These are phyloP conservation scores for Teleiodes luculella DNA, from an alignment of 2,888 invertebrate species.

Conservation along the genomic window DNA sequence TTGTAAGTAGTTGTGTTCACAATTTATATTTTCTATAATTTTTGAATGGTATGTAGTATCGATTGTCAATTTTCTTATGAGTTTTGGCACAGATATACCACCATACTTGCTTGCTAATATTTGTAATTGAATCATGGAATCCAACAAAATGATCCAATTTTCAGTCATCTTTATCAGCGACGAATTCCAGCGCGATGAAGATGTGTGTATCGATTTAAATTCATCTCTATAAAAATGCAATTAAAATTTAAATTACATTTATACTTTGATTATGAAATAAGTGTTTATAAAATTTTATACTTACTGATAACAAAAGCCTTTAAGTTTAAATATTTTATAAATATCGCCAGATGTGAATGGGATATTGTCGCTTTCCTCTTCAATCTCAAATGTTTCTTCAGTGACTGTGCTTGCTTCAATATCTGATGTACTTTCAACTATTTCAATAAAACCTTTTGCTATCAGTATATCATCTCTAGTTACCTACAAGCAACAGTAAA, in stretches of 20 bases:
- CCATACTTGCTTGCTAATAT: not conserved
- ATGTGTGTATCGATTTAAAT: not conserved
- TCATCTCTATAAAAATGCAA: not conserved
- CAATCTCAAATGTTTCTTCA: not conserved
- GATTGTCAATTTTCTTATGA: not conserved
- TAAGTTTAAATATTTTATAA: not conserved
- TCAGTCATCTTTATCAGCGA: not conserved
- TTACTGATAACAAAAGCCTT: slow-evolving; percentile 1
- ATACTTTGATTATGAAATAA: too few relatives aligned
- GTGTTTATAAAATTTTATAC: too few relatives aligned
- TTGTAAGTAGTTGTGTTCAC: not conserved
- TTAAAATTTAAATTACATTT: not conserved
- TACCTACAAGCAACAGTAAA: not conserved
- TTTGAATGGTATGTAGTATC: not conserved
- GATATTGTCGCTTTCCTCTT: not conserved
- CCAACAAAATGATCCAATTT: not conserved
- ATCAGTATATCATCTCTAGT: not conserved
- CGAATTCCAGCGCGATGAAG: not conserved
- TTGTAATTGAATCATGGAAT: slow-evolving; percentile 2
- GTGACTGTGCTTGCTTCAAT: too few relatives aligned
- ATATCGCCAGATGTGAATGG: not conserved
- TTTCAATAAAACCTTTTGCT: not conserved
- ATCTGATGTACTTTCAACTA: too few relatives aligned
- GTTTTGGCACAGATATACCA: not conserved
- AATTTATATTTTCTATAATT: not conserved